These are phyloP conservation scores for Macquaria australasica DNA, from an alignment of 2,113 vertebrate genomes.

Conservation along the genomic window DNA sequence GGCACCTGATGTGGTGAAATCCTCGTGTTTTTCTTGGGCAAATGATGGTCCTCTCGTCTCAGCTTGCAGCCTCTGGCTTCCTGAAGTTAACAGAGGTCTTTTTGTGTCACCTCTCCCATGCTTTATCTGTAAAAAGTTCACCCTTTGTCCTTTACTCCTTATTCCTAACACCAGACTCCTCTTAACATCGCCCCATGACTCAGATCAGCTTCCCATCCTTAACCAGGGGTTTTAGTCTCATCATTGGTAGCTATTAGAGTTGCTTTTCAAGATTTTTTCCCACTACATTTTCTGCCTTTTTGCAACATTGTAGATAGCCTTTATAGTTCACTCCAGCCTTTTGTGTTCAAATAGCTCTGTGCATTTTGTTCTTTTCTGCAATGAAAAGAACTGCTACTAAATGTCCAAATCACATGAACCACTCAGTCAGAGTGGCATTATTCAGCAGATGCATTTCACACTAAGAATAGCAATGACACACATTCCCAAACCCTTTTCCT, in stretches of 20 bases:
- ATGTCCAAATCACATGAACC: constrained; percentile 39
- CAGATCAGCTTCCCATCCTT: constrained; percentile 33
- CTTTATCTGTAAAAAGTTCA: constrained; percentile 58
- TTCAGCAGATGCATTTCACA: constrained; percentile 44
- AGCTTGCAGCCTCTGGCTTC: constrained; percentile 56
- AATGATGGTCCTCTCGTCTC: constrained; percentile 42
- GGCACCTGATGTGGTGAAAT: constrained; percentile 64
- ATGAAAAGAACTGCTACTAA: constrained; percentile 7
- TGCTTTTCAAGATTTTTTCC: not conserved
- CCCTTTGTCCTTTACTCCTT: constrained; percentile 55
- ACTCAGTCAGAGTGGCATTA: constrained; percentile 31
- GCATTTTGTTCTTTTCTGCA: not conserved
- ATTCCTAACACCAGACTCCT: constrained; percentile 33
- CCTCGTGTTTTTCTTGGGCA: constrained; percentile 69
- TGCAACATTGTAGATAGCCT: not conserved
- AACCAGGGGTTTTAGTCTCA: constrained; percentile 35
- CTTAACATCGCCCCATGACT: constrained; percentile 56
- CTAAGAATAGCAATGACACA: constrained; percentile 77
- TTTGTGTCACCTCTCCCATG: constrained; percentile 64
- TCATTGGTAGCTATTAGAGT: not conserved
- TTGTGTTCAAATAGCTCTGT: constrained; percentile 8
- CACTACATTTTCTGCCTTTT: not conserved
- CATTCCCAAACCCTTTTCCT: constrained; percentile 66
- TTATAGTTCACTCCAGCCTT: not conserved
- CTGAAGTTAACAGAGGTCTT: constrained; percentile 64